phyloP scores from a whole-genome alignment of 1,140 invertebrate species.

The Drosophila burlai region DNA sequence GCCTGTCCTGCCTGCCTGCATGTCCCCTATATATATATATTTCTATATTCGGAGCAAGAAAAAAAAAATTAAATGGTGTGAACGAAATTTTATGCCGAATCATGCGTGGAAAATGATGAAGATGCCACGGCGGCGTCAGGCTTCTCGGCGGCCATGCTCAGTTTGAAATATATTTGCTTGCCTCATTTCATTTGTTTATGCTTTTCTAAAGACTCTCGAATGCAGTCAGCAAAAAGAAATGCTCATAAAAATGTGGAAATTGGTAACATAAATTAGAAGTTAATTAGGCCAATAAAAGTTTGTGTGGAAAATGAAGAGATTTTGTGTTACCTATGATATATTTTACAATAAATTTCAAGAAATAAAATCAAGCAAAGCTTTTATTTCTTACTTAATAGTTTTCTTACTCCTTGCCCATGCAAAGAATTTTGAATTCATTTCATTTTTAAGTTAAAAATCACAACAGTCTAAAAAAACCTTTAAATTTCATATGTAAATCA shows the following conservation, averaged over 20 bases:
- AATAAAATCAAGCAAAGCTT: background rate
- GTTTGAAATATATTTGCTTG: conserved; percentile 66
- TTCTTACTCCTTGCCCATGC: background rate
- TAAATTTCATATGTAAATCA: too few relatives aligned
- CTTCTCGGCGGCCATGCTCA: conserved; percentile 45
- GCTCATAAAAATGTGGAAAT: conserved; percentile 23
- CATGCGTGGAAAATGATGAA: conserved; percentile 81
- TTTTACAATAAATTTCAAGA: background rate
- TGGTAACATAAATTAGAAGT: conserved; percentile 9
- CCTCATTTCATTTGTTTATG: conserved; percentile 76
- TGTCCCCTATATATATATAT: background rate
- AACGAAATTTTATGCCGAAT: conserved; percentile 83
- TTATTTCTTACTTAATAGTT: background rate
- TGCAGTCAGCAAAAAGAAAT: conserved; percentile 16
- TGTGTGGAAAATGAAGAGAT: background rate
- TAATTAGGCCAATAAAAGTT: conserved; percentile 7
- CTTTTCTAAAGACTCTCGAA: conserved; percentile 17
- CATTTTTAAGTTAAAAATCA: too few relatives aligned
- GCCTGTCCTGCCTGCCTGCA: too few relatives aligned
- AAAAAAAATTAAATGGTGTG: conserved; percentile 78
- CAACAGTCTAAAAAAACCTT: too few relatives aligned
- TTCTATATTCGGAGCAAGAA: conserved; percentile 22
- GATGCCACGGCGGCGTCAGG: conserved; percentile 46
- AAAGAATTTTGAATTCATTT: background rate
- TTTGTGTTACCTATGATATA: background rate